phyloP scores from a whole-genome alignment of 2,113 vertebrate genomes.

The Scortum barcoo region DNA sequence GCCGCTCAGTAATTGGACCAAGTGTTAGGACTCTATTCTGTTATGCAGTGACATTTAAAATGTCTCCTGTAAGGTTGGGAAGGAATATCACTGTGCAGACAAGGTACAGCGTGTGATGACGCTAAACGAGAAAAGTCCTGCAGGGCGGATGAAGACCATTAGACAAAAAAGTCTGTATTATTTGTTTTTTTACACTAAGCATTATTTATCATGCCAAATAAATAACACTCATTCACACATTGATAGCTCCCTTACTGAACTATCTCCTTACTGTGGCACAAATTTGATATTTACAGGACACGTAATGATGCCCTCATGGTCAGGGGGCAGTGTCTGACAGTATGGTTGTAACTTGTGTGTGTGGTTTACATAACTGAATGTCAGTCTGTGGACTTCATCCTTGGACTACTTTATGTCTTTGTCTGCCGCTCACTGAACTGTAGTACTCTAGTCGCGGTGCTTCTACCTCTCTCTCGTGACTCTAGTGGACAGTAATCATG shows the following conservation, averaged over 20 bases:
- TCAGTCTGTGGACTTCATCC: background rate
- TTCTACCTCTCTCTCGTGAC: background rate
- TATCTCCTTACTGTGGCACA: background rate
- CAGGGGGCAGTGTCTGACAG: background rate
- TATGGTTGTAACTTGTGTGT: background rate
- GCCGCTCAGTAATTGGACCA: slow-evolving; percentile 17
- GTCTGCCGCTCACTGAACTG: background rate
- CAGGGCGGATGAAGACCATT: background rate
- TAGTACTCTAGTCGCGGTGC: background rate
- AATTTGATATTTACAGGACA: slow-evolving; percentile 14
- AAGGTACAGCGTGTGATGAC: slow-evolving; percentile 5
- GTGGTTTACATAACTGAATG: background rate
- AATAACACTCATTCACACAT: background rate
- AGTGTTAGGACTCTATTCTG: background rate
- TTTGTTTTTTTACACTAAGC: background rate
- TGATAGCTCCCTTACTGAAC: background rate
- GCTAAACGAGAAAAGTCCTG: background rate
- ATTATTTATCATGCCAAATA: slow-evolving; percentile 5
- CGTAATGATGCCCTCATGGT: background rate
- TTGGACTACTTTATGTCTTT: background rate
- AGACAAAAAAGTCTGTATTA: background rate
- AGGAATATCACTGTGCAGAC: slow-evolving; percentile 1
- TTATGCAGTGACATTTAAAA: slow-evolving; percentile 60
- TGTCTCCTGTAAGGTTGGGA: slow-evolving; percentile 2
- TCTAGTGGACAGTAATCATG: slow-evolving; percentile 11